Evolutionary conservation across 2,113 vertebrate genomes (phyloP), one percentile per base, ranked within the genome.

Genomic region (Chaenocephalus aceratus): DNA sequence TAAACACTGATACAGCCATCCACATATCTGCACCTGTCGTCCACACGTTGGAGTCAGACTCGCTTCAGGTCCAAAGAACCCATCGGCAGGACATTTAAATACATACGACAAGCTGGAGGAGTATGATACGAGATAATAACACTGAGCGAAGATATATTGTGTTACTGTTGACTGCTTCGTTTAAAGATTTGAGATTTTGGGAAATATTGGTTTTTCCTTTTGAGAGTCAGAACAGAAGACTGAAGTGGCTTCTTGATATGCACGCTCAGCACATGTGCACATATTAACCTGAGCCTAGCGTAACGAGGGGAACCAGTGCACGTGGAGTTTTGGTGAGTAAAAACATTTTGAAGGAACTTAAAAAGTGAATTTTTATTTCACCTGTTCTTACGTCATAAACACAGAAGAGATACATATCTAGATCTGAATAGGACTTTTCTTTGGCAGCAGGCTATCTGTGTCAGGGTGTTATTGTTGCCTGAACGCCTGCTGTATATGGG

Each of bases 81-180:
- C 6, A 23, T 34, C 60, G 4, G 79, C 6, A 7, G 34, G 75
- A 48, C 5, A 34, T n/a, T 16, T 9, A 54, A 36, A 23, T 26
- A 56, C 46, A 51, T 48, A 36, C 59, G 51, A 77, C 48, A 74
- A 11, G 30, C 41, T 18, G 6, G 7, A 64, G 74, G 16, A 61
- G 34, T 59, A 69, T 56, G 44, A 72, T 46, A 54, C 57, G 44
- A 67, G 60, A 79, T 26, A 68, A 82, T 71, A 83, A 87, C 53
- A 71, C 41, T 61, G 78, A 71, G 36, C 46, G 59, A 59, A 44
- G 61, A 56, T 49, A 63, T 13, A n/a, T 72, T 21, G 13, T 49
- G 18, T 5, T 10, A 23, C 26, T 45, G 26, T 52, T 52, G 30
- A 36, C 66, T 65, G 61, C 53, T 51, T 41, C 36, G 5, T 41